Evolutionary conservation across 2,797 vertebrate genomes (phyloP).

Genomic region (Phoebastria nigripes): DNA sequence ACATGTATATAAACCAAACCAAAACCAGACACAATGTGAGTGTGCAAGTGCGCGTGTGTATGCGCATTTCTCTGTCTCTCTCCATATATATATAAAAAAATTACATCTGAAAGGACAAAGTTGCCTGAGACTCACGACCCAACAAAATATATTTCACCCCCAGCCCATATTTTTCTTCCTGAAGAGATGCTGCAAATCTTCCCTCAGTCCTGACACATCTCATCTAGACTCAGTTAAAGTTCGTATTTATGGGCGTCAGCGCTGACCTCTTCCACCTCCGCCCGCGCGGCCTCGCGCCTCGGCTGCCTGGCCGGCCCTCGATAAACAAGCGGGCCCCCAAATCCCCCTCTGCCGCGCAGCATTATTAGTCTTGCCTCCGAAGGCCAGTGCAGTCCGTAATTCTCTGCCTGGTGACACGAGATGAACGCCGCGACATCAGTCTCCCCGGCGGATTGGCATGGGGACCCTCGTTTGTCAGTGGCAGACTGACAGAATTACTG

Average conservation of each 20-base stretch:
- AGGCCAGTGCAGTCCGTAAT: slow-evolving; percentile 84
- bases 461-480: slow-evolving; percentile 78
- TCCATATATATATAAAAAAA: slow-evolving; percentile 46
- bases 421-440: slow-evolving; percentile 27
- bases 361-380: slow-evolving; percentile 76
- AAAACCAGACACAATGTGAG: background rate
- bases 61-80: background rate
- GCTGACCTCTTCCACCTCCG: slow-evolving; percentile 73
- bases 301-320: slow-evolving; percentile 46
- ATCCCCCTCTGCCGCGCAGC: slow-evolving; percentile 40
- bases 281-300: slow-evolving; percentile 46
- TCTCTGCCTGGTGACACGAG: slow-evolving; percentile 72
- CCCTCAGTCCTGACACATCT: slow-evolving; percentile 68
- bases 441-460: slow-evolving; percentile 53
- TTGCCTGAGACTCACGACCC: slow-evolving; percentile 24
- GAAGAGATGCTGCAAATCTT: slow-evolving; percentile 71
- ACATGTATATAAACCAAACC: background rate
- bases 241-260: slow-evolving; percentile 78
- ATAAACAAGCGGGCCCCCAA: slow-evolving; percentile 58
- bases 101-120: slow-evolving; percentile 67
- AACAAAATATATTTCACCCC: slow-evolving; percentile 55
- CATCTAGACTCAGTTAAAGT: slow-evolving; percentile 66
- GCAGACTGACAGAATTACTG: slow-evolving; percentile 83
- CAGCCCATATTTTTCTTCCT: slow-evolving; percentile 47
- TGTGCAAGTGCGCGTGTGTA: fast-evolving